Evolutionary conservation across 2,797 vertebrate species (phyloP).

Genomic region (Nasua narica): DNA sequence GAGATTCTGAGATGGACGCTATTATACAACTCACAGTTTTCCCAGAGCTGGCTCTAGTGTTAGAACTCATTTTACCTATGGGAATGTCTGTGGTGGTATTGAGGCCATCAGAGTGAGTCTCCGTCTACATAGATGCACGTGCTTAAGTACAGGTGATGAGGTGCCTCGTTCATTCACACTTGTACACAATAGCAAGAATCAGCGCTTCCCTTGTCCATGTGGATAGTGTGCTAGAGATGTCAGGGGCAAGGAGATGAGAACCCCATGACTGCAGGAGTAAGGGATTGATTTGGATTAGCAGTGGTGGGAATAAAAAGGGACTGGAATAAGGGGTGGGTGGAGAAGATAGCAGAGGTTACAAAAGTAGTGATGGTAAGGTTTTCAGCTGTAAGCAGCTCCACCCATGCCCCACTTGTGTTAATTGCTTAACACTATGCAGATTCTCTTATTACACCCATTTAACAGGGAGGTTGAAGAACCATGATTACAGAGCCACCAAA

Average conservation of each 20-base stretch:
- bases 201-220: background rate
- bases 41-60: background rate
- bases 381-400: background rate
- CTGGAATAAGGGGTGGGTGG: background rate
- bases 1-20: background rate
- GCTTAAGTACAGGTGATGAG: background rate
- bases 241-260: background rate
- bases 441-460: background rate
- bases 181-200: background rate
- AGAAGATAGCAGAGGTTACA: background rate
- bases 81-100: background rate
- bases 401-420: background rate
- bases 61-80: background rate
- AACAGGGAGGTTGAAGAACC: background rate
- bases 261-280: background rate
- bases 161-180: background rate
- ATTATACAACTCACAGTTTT: background rate
- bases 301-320: background rate
- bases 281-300: background rate
- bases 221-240: background rate
- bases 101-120: background rate
- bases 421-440: background rate
- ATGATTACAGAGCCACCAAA: background rate
- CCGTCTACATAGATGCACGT: background rate
- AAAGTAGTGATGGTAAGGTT: background rate